phyloP scores from a whole-genome alignment of 2,797 vertebrate genomes.

The Aeoliscus strigatus region DNA sequence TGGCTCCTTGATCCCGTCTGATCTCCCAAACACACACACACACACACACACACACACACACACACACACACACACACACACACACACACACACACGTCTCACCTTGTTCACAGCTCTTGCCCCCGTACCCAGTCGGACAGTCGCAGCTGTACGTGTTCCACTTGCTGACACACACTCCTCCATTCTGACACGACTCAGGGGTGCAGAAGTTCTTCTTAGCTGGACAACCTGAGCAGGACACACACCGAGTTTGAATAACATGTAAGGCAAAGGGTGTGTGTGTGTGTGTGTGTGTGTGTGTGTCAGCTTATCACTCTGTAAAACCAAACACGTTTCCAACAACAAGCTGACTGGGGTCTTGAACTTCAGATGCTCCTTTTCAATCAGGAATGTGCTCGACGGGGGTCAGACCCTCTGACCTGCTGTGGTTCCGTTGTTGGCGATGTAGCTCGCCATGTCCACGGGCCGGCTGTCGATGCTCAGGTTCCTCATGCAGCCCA shows the following conservation, averaged over 20 bases:
- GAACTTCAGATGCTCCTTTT: too few relatives aligned
- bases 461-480: constrained; percentile 85
- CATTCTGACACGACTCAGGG: constrained; percentile 81
- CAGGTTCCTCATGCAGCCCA: constrained; percentile 96
- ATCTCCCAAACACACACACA: constrained; percentile 23
- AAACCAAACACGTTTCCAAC: too few relatives aligned
- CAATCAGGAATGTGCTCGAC: too few relatives aligned
- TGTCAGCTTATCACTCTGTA: too few relatives aligned
- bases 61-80: constrained; percentile 1
- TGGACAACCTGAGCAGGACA: constrained; percentile 78
- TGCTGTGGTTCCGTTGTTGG: constrained; percentile 92
- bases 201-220: constrained; percentile 88
- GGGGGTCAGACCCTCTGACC: too few relatives aligned
- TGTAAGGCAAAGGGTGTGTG: background rate
- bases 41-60: too few relatives aligned
- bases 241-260: background rate
- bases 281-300: background rate
- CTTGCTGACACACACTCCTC: constrained; percentile 85
- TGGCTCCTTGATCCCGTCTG: constrained; percentile 28
- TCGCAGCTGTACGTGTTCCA: constrained; percentile 89
- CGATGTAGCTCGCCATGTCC: constrained; percentile 94
- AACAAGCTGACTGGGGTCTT: too few relatives aligned
- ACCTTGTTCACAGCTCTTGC: constrained; percentile 97
- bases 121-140: constrained; percentile 84
- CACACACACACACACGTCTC: constrained; percentile 21